Evolutionary conservation across 1,140 invertebrate species (phyloP), one percentile per base, ranked within the genome.

Genomic region (Patella vulgata): DNA sequence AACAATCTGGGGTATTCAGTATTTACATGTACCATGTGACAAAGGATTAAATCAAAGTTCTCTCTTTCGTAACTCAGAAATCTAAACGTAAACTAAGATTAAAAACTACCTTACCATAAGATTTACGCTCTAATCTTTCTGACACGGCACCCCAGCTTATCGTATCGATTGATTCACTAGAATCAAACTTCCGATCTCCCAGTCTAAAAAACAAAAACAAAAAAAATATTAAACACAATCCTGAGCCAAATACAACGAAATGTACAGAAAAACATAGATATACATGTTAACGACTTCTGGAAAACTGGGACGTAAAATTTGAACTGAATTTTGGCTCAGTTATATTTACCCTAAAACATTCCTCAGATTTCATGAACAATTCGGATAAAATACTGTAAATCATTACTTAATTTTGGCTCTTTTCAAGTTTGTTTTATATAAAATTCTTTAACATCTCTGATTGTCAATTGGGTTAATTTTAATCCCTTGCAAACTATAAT

Each of bases 101-200:
- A 25, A 25, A 17, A 12, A 5, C 4, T 60, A 11, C 51, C 55
- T 40, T 51, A 68, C 63, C 63, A 51, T 51, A 55, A 51, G 40
- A 39, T 47, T 66, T 66, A 47, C 71, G 73, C 42, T 78, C 75
- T 9, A 70, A 61, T 43, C 65, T 75, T 40, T 81, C 79, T 23
- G 79, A 81, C 30, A 81, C 67, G 2, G 76, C 72, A 44, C 76
- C 77, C 79, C 76, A 78, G 47, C 77, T 81, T 25, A 78, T 78
- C 0, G 77, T 75, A 52, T 81, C 79, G 14, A 81, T 64, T 12
- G 79, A 81, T 57, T 81, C 77, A 54, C 68, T 77, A 3, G 77
- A 79, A 47, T 74, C 77, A 54, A 81, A 81, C 23, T 65, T 59
- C 23, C 71, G 63, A 40, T 81, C 77, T 12, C 79, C 79, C 9